Conservation (phyloP, 64 coral and sea anemone genomes). For the Dendrophyllia cribrosa region DNA sequence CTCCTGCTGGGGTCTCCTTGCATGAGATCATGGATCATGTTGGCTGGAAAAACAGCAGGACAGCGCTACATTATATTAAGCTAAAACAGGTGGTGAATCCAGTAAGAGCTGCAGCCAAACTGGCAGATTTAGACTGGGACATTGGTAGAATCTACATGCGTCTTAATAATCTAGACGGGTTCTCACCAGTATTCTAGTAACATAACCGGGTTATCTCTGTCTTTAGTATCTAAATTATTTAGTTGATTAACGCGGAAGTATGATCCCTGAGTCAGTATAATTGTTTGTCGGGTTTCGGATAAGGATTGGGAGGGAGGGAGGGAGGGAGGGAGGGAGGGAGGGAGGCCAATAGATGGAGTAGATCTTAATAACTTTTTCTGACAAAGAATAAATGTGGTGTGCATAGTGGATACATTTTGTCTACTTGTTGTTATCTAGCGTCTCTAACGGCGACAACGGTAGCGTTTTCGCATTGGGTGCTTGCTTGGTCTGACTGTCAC, state of each 20-base stretch:
- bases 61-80: neutral
- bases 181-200: neutral
- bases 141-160: neutral
- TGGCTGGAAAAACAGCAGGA: neutral
- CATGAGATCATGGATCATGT: neutral
- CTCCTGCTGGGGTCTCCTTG: neutral
- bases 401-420: constrained; percentile 4
- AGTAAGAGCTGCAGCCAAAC: constrained; percentile 9
- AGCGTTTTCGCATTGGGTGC: neutral
- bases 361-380: constrained; percentile 9
- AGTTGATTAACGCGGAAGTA: constrained; percentile 8
- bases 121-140: constrained; percentile 3
- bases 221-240: constrained; percentile 28
- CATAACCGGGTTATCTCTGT: neutral
- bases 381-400: constrained; percentile 36
- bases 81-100: constrained; percentile 43
- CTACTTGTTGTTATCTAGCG: neutral
- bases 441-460: neutral
- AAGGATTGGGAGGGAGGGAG: constrained; percentile 19
- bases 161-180: neutral
- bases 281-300: constrained; percentile 8
- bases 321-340: too few species aligned
- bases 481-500: constrained; percentile 6
- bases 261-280: constrained; percentile 1
- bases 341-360: constrained; percentile 25